phyloP scores from a whole-genome alignment of 1,140 invertebrate species.

The Aphis craccivora region DNA sequence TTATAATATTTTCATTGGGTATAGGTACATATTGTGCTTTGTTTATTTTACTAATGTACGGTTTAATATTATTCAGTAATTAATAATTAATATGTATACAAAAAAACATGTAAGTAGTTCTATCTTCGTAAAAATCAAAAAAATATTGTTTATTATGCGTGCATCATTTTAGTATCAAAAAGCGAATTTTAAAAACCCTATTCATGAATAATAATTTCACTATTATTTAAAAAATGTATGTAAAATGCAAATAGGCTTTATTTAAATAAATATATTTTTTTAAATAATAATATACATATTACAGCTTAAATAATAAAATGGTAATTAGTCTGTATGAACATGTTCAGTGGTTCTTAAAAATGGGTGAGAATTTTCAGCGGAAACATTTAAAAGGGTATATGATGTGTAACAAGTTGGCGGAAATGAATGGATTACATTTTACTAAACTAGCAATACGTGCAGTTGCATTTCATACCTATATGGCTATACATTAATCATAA shows the following conservation, averaged over 20 bases:
- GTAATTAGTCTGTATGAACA: not conserved
- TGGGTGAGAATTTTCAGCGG: not conserved
- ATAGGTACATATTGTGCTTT: not conserved
- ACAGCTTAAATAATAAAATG: not conserved
- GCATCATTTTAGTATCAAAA: not conserved
- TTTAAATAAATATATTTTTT: not conserved
- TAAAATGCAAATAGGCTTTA: not conserved
- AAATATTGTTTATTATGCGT: not conserved
- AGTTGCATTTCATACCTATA: not conserved
- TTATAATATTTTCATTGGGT: not conserved
- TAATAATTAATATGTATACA: not conserved
- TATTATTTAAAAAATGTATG: not conserved
- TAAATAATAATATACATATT: not conserved
- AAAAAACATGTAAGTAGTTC: not conserved
- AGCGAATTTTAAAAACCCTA: not conserved
- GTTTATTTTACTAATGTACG: not conserved
- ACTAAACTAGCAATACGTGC: not conserved
- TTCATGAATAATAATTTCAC: not conserved
- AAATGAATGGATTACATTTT: not conserved
- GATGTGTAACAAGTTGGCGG: not conserved
- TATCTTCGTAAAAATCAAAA: not conserved
- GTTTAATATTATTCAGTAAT: no score
- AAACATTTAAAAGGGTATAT: not conserved
- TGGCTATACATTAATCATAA: not conserved
- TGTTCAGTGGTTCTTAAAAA: not conserved